phyloP scores from a whole-genome alignment of 2,797 vertebrate species.

The Spinus pinus region DNA sequence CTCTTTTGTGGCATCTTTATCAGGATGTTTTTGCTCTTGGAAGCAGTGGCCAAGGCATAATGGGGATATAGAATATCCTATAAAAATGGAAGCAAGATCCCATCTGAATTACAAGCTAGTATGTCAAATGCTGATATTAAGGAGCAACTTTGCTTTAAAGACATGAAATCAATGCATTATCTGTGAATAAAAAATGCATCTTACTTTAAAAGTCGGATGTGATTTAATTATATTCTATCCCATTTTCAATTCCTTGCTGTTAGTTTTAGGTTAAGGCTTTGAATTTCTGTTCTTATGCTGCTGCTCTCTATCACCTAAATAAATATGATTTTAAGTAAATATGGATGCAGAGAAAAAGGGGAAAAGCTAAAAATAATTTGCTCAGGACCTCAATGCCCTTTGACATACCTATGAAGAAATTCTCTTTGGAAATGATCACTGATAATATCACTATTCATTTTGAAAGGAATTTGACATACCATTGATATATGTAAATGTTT shows the following conservation, averaged over 20 bases:
- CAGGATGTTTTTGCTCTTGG: background rate
- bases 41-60: background rate
- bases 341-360: background rate
- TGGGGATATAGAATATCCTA: background rate
- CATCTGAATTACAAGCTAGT: background rate
- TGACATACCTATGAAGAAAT: background rate
- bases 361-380: background rate
- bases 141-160: background rate
- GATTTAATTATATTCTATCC: constrained; percentile 34
- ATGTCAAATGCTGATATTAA: background rate
- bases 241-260: constrained; percentile 25
- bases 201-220: background rate
- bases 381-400: background rate
- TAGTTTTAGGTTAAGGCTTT: constrained; percentile 9
- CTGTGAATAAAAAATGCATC: constrained; percentile 15
- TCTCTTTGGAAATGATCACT: background rate
- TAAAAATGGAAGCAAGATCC: background rate
- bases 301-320: background rate
- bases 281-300: background rate
- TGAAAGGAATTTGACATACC: background rate
- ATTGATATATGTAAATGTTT: background rate
- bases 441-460: background rate
- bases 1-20: background rate
- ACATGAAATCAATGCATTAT: background rate
- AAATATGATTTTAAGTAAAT: background rate